Base-by-base conservation (phyloP, 2,113 vertebrate species). In the Scopus umbretta region DNA sequence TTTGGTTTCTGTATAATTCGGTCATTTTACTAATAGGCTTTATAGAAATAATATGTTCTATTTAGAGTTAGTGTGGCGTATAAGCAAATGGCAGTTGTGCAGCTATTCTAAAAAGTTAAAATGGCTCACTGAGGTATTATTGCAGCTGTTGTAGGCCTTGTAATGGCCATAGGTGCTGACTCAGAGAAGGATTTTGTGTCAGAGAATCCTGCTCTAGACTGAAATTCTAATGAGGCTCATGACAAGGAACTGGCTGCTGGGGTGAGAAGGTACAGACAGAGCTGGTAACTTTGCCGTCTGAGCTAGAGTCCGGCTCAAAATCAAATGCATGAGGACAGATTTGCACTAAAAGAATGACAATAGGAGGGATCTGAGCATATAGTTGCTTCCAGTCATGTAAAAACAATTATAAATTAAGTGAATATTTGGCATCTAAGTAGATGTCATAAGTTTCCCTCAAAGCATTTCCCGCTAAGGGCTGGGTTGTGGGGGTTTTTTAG, bases 131-230 rank as follows among this genome's bases (percentile, higher is more conserved):
- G 79, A 97, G 96, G 94, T 88, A 95, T 93, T 94, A 10, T 36
- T 94, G 96, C 97, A 98, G 98, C 96, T 98, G 97, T 81, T 97
- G 84, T 36, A 96, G 95, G 63, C 92, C n/a, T 38, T 92, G 86
- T 95, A 95, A 96, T 50, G 71, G 93, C 91, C 96, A 96, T 63
- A 94, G 90, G 82, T 87, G 36, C 94, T 96, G 96, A 97, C 86
- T 93, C 63, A 91, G 94, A 93, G 84, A 53, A 82, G 82, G 90
- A 89, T 65, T 94, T 78, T 36, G 27, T 92, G 92, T 92, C 78
- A 40, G 91, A 80, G 76, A 36, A 89, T 96, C 71, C 78, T 93
- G 92, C 90, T 95, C 86, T 63, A 8, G 40, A 74, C 71, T 67
- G 52, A 32, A 53, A 86, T 75, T 93, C 70, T 59, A 88, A 78